phyloP scores from a whole-genome alignment of 2,113 vertebrate species.

The Oriolus oriolus region DNA sequence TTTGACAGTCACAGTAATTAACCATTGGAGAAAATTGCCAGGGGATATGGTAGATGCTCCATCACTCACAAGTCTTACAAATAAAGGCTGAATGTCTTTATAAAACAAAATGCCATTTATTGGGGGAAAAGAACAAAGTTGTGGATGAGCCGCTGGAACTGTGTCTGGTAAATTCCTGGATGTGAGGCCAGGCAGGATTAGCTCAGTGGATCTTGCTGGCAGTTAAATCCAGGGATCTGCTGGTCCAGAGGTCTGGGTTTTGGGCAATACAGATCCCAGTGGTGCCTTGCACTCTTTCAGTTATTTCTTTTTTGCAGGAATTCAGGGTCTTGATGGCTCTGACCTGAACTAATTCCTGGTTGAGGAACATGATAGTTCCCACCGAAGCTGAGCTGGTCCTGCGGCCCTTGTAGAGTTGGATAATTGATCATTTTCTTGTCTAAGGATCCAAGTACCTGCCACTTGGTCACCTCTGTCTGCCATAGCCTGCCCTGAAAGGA shows the following conservation, averaged over 20 bases:
- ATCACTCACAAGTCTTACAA: conserved; percentile 33
- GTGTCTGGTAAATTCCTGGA: background rate
- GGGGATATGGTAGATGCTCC: conserved; percentile 17
- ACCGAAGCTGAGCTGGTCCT: background rate
- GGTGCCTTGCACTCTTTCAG: background rate
- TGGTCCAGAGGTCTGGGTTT: background rate
- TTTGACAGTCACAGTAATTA: conserved; percentile 55
- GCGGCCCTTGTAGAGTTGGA: background rate
- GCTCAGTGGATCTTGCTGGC: background rate
- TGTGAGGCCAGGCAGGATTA: background rate
- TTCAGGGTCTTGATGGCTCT: background rate
- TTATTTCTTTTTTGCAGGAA: background rate
- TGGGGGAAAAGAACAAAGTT: background rate
- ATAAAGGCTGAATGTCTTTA: conserved; percentile 17
- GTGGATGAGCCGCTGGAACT: background rate
- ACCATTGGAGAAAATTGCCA: conserved; percentile 34
- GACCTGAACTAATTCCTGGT: background rate
- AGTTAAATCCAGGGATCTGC: background rate
- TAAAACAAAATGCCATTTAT: background rate
- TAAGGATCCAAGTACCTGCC: background rate
- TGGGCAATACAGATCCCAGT: accelerated
- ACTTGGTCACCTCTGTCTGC: background rate
- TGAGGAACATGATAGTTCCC: background rate
- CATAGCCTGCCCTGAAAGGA: background rate
- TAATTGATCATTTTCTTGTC: background rate